Evolutionary conservation across 2,888 invertebrate species (phyloP), one percentile per base, ranked within the genome.

Genomic region (Peribatodes rhomboidaria): DNA sequence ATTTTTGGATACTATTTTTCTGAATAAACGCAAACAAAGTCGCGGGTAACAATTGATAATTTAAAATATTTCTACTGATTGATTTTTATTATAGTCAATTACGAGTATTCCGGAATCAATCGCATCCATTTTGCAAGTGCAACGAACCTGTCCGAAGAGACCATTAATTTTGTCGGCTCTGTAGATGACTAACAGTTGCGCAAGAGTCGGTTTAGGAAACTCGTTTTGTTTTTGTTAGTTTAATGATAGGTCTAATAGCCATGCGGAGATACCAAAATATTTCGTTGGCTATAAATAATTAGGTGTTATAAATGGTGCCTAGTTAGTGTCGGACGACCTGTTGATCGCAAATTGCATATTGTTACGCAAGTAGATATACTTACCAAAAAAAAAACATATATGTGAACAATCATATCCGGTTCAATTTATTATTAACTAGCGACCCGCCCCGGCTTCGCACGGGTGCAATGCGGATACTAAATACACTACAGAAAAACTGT

Each of bases 111-210:
- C 39, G 20, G 31, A 42, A 49, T 59, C 47, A 53, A 53, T 58
- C 42, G 54, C 54, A 47, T 37, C 49, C 14, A 49, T 62, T 61
- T 35, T n/a, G 41, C 22, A 58, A 50, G 31, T 54, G 64, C 58
- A 58, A 58, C 59, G 59, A 59, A 49, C 59, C 52, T 16, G 18
- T 33, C 20, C 10, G 39, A 16, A 14, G 16, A 13, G 50, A 31
- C 47, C 39, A 65, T 59, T 49, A 57, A 61, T 55, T 42, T 39
- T 53, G 22, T 37, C 22, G 22, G 35, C 42, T 55, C 39, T 10
- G 13, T 52, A 54, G 18, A 66, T 68, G 59, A 69, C 52, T 61
- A 67, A 61, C 44, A 37, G 56, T 69, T 61, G 66, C 61, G 70
- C 68, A 68, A 70, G 53, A 60, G 39, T 53, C 41, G 39, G 18